Conservation (phyloP, 2,888 invertebrate genomes). For the Oscheius onirici region DNA sequence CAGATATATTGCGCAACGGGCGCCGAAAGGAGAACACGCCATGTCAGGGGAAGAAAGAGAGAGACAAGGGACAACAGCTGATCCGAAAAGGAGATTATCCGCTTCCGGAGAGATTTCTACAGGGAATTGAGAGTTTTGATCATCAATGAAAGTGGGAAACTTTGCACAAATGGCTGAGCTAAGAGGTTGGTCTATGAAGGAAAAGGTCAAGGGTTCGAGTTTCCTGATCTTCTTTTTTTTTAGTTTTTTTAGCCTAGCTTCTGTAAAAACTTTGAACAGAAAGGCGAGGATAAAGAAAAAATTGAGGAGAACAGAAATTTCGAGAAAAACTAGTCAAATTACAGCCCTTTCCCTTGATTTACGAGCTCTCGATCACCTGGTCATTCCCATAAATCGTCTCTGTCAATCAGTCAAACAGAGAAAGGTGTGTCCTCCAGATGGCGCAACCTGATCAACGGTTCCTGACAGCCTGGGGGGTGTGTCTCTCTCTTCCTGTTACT, state of each 20-base stretch:
- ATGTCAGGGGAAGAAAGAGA: neutral
- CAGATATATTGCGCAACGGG: conserved; percentile 23
- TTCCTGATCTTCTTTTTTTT: neutral
- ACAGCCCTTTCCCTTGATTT: neutral
- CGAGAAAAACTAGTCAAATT: neutral
- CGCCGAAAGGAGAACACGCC: conserved; percentile 26
- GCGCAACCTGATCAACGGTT: no score
- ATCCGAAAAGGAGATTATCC: conserved; percentile 15
- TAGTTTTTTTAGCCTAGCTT: neutral
- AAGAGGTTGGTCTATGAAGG: neutral
- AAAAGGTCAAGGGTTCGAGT: neutral
- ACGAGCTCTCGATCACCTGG: neutral
- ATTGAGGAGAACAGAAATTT: no score
- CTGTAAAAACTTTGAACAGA: neutral
- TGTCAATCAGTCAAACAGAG: neutral
- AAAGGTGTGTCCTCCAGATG: neutral
- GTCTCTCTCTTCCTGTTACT: neutral
- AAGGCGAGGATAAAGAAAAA: neutral
- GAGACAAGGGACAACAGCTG: conserved; percentile 15
- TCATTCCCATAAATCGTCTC: neutral
- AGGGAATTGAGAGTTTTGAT: neutral
- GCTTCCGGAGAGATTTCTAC: neutral
- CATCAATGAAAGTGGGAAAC: neutral
- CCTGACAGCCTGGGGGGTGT: neutral
- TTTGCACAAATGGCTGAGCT: neutral